Evolutionary conservation across 2,888 invertebrate genomes (phyloP).

Genomic region (Epiblema foenella): DNA sequence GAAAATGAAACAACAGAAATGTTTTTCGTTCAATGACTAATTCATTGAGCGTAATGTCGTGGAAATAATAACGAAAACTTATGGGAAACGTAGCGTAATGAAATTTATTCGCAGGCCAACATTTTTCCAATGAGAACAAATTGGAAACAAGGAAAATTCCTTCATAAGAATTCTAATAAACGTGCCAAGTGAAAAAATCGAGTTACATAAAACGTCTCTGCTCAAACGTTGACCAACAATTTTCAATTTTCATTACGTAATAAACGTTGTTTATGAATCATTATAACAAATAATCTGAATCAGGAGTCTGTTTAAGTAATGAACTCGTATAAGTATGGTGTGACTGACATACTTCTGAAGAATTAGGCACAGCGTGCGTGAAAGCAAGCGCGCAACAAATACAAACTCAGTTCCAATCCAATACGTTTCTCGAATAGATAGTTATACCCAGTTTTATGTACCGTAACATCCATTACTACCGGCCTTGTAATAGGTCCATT

Average conservation of each 20-base stretch:
- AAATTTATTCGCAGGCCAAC: slow-evolving; percentile 20
- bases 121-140: slow-evolving; percentile 21
- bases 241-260: neutral
- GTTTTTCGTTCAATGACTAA: slow-evolving; percentile 26
- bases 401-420: no score
- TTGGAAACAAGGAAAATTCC: slow-evolving; percentile 21
- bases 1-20: slow-evolving; percentile 1
- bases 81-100: slow-evolving; percentile 17
- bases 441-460: neutral
- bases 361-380: no score
- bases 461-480: neutral
- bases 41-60: slow-evolving; percentile 22
- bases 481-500: neutral
- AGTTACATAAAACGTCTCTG: neutral
- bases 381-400: no score
- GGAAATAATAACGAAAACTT: slow-evolving; percentile 26
- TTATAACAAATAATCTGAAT: neutral
- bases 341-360: no score
- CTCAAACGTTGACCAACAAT: neutral
- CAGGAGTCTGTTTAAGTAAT: neutral
- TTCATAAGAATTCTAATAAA: slow-evolving; percentile 17
- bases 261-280: neutral
- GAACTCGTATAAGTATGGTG: neutral
- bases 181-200: neutral
- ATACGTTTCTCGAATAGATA: neutral